phyloP scores from a whole-genome alignment of 2,797 vertebrate species.

The Brachymystax lenok region DNA sequence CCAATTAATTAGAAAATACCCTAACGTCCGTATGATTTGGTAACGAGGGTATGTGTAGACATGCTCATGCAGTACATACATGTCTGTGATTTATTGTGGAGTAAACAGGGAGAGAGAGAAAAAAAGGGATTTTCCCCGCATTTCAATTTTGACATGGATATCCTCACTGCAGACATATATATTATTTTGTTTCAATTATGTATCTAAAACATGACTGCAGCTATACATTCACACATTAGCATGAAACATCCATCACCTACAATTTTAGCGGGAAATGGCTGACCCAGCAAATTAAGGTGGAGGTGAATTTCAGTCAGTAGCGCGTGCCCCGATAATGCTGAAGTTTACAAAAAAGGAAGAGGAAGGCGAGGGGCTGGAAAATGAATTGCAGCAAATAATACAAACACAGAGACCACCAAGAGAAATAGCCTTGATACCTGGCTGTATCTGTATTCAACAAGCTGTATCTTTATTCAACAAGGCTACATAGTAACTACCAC shows the following conservation, averaged over 20 bases:
- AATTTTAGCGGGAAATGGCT: slow-evolving; percentile 57
- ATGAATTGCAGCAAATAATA: slow-evolving; percentile 22
- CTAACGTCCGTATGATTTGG: slow-evolving; percentile 48
- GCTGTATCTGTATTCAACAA: not conserved
- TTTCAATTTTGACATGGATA: not conserved
- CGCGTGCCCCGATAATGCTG: slow-evolving; percentile 56
- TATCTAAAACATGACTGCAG: slow-evolving; percentile 30
- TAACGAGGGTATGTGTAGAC: not conserved
- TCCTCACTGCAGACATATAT: slow-evolving; percentile 13
- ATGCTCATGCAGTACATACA: not conserved
- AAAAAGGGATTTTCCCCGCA: not conserved
- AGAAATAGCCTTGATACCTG: not conserved
- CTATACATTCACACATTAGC: slow-evolving; percentile 39
- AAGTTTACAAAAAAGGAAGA: slow-evolving; percentile 56
- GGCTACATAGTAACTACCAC: not conserved
- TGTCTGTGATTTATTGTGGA: not conserved
- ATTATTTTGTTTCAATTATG: no score
- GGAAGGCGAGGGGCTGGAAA: slow-evolving; percentile 10
- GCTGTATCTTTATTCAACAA: not conserved
- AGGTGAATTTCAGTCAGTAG: slow-evolving; percentile 60
- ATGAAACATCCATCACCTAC: slow-evolving; percentile 57
- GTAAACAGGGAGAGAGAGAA: not conserved
- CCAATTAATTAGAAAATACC: slow-evolving; percentile 53
- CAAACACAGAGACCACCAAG: not conserved
- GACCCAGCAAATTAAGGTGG: slow-evolving; percentile 64